These are phyloP conservation scores for Poliocrania exsul DNA, from an alignment of 2,797 vertebrate species.

Conservation along the genomic window DNA sequence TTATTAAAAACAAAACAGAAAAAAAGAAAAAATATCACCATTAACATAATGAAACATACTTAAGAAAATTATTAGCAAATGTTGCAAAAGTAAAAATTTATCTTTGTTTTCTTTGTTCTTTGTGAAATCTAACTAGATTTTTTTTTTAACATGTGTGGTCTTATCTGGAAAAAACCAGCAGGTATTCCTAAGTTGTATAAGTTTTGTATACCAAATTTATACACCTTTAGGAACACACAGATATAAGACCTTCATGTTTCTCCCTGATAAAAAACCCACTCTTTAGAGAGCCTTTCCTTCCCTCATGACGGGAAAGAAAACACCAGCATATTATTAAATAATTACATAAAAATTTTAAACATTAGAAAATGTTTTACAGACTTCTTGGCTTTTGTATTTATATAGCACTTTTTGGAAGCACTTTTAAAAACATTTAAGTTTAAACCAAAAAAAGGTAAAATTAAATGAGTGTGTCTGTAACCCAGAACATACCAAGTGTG, in stretches of 20 bases:
- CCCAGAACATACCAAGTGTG: slow-evolving; percentile 8
- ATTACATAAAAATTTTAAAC: not conserved
- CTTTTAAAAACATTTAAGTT: not conserved
- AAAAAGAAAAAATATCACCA: not conserved
- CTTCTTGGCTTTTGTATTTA: not conserved
- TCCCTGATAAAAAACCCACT: not conserved
- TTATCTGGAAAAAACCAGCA: not conserved
- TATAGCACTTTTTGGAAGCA: not conserved
- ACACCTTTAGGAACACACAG: not conserved
- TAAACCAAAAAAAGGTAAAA: not conserved
- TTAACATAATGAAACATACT: not conserved
- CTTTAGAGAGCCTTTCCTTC: not conserved
- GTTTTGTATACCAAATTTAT: not conserved
- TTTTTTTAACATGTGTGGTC: not conserved
- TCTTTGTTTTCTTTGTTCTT: not conserved
- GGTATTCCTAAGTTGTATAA: not conserved
- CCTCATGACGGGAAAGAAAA: not conserved
- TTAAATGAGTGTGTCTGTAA: slow-evolving; percentile 9
- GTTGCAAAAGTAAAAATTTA: not conserved
- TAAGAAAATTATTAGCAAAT: slow-evolving; percentile 21
- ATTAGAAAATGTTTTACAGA: not conserved
- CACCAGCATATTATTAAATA: not conserved
- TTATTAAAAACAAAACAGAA: not conserved
- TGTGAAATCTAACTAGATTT: not conserved
- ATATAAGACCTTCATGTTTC: not conserved